A percentile compares a stretch with the other conserved stretches of the same genome.
These are phyloP conservation scores for Acomys russatus DNA, from an alignment of 2,797 vertebrate species.

Conservation along the genomic window DNA sequence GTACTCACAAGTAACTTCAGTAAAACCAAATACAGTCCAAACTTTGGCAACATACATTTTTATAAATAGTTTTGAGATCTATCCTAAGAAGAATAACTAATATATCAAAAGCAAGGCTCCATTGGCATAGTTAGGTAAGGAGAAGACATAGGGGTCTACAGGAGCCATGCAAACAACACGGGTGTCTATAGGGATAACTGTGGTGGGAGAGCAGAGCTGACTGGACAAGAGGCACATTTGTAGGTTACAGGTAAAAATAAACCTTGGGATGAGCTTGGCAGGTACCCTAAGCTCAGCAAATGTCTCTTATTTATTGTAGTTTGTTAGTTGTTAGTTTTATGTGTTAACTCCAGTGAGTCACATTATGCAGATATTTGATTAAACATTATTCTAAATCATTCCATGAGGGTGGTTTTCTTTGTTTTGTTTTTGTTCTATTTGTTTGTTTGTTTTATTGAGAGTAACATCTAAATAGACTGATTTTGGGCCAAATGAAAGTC, in stretches of 20 bases:
- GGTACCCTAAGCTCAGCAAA: background rate
- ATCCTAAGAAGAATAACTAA: background rate
- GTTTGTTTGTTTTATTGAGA: background rate
- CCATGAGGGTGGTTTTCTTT: background rate
- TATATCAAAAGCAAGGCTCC: background rate
- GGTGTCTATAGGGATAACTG: background rate
- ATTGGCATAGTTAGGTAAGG: background rate
- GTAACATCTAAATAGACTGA: background rate
- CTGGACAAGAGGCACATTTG: background rate
- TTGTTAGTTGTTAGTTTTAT: background rate
- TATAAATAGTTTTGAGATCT: background rate
- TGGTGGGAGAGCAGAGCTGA: background rate
- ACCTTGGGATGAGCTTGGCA: background rate
- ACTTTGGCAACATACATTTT: background rate
- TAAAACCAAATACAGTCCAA: background rate
- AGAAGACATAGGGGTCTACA: background rate
- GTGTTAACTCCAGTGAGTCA: background rate
- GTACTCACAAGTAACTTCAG: background rate
- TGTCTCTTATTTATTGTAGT: background rate
- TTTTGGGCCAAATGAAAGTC: background rate
- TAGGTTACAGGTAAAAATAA: background rate
- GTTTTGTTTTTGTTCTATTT: background rate
- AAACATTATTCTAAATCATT: background rate
- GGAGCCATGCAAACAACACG: background rate
- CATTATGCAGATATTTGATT: background rate